Evolutionary conservation across 2,113 vertebrate species (phyloP).

Genomic region (Passerina amoena): DNA sequence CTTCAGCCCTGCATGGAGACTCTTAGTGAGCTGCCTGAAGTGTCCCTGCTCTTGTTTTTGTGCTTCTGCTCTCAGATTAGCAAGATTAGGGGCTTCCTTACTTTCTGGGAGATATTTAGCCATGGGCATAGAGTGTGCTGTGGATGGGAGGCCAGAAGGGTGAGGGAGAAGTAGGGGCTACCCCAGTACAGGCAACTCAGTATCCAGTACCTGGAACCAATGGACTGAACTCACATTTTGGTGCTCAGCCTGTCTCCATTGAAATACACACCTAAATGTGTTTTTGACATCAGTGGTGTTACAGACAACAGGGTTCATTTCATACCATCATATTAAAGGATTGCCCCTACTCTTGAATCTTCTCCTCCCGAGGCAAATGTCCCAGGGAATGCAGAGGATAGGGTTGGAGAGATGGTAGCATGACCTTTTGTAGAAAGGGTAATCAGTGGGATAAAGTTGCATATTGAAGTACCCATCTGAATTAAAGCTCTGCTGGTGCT

Average conservation of each 20-base stretch:
- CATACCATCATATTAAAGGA: not conserved
- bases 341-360: not conserved
- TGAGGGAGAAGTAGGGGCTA: fast-evolving
- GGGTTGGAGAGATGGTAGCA: not conserved
- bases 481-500: not conserved
- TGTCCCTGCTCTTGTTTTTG: not conserved
- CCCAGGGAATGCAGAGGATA: not conserved
- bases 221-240: not conserved
- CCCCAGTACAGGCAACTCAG: fast-evolving
- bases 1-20: not conserved
- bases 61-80: not conserved
- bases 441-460: not conserved
- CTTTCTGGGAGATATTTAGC: not conserved
- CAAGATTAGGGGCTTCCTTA: not conserved
- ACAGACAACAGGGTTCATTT: not conserved
- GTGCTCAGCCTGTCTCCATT: not conserved
- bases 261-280: not conserved
- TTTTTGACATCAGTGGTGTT: fast-evolving
- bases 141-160: not conserved
- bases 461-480: not conserved
- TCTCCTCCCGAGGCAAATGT: not conserved
- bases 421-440: not conserved
- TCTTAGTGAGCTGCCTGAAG: not conserved
- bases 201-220: not conserved
- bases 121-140: fast-evolving